Base-by-base conservation (phyloP, 2,888 invertebrate genomes). In the Papilio elwesi region DNA sequence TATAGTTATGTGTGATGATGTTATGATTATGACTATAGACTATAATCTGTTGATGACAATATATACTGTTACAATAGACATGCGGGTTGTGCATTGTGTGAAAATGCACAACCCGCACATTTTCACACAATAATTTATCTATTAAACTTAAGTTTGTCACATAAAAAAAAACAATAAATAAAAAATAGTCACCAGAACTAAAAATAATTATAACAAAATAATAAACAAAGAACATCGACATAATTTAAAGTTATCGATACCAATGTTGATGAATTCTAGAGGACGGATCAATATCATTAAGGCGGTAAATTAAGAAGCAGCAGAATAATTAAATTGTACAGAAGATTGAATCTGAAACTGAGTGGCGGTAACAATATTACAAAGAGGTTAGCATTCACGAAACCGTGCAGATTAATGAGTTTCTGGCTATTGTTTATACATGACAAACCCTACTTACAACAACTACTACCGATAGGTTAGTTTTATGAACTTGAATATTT, bases 371-470 rank as follows among this genome's bases (percentile, higher is more conserved):
- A 62, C 69, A 62, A 51, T 7, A n/a, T 51, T 16, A 69, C 15
- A 52, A 62, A 43, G 62, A 52, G 62, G 51, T 51, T 62, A 57
- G 48, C 48, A 57, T 48, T 52, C 43, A 62, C 62, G 64, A 64
- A 48, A 49, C 48, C 47, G 16, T 48, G 8, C 13, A 12, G 49
- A 48, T 13, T 64, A 49, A 49, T 49, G 49, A 64, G 64, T 48
- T 43, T 51, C 38, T 49, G 59, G 62, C 49, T 57, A 43, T 43
- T 62, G 62, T 49, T 15, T 15, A 62, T 57, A 26, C 36, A 36
- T 43, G 43, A 62, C 38, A 62, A 43, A 15, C 1, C 0, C 10
- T 43, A 43, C 15, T 43, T 43, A 43, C 7, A 43, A 43, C 7
- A 43, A 6, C 7, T 43, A 9, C 7, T 43, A 43, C 6, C 2